Base-by-base conservation (phyloP, 1,140 invertebrate species). In the Homalodisca vitripennis region DNA sequence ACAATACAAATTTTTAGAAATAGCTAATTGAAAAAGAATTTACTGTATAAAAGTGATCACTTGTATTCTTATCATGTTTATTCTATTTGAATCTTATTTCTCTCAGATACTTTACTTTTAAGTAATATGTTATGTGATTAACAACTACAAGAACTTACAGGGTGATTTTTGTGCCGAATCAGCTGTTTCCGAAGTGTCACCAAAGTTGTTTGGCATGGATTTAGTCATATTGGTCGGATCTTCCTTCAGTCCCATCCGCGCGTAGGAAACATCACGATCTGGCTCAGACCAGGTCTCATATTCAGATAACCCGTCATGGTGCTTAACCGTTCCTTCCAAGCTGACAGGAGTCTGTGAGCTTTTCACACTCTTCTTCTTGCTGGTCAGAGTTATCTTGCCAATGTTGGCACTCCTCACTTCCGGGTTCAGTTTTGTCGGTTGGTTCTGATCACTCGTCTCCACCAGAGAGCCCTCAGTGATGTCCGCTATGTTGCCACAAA, bases 221-320 rank as follows among this genome's bases (percentile, higher is more conserved):
- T 62, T 57, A 24, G 26, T 41, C 17, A 46, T 27, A 6, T 48
- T 24, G 1, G 41, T 26, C n/a, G 53, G 22, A 22, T 77, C 81
- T 27, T 83, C 83, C 64, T 80, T 83, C 2, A 93, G 78, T 1
- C 91, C 91, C 48, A 93, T 92, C 69, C 91, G 83, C 0, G 88
- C 89, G 67, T 89, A 78, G 0, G 91, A 93, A 0, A 93, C 90
- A 67, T 85, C 87, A 68, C 90, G 84, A 74, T 94, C 92, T 0
- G 92, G 92, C 76, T 93, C 92, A 0, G 91, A 93, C 87, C 92
- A 94, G 22, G 89, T 87, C 74, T 94, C 92, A 0, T 89, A 91
- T 76, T 93, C 91, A 0, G 89, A 91, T 14, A 57, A 27, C n/a
- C 55, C 34, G 2, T 47, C 57, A n/a, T n/a, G n/a, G n/a, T n/a